Conservation (phyloP, 2,113 vertebrate genomes). For the Bucco capensis region DNA sequence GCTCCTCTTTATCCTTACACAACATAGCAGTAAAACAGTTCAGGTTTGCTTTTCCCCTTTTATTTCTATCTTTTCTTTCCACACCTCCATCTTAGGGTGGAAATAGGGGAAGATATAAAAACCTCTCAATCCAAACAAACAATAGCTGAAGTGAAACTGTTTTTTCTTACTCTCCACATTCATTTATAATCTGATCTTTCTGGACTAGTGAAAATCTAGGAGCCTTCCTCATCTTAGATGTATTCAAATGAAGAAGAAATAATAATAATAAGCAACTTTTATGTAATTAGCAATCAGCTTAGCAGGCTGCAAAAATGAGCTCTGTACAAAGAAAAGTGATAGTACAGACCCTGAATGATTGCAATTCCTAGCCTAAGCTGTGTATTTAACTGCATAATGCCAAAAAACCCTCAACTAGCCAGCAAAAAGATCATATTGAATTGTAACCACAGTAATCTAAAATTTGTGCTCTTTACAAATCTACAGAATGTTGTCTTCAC, state of each 20-base stretch:
- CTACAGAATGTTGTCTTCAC: neutral
- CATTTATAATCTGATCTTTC: neutral
- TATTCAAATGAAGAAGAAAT: neutral
- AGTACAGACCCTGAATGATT: neutral
- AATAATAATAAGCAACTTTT: neutral
- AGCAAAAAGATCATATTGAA: neutral
- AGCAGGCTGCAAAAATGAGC: neutral
- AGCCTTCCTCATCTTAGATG: neutral
- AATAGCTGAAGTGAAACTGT: neutral
- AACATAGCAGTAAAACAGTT: neutral
- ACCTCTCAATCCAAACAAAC: neutral
- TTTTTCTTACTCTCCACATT: neutral
- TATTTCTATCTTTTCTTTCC: neutral
- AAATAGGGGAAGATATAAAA: neutral
- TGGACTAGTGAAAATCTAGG: neutral
- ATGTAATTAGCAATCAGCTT: neutral
- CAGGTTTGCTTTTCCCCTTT: neutral
- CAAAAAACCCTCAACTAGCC: neutral
- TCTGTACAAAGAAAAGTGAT: neutral
- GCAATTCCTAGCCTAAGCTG: neutral
- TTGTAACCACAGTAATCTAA: neutral
- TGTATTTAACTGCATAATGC: neutral
- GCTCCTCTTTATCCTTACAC: neutral
- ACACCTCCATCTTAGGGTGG: neutral
- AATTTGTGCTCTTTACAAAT: neutral